phyloP scores from a whole-genome alignment of 2,113 vertebrate species.

The Ochotona curzoniae region DNA sequence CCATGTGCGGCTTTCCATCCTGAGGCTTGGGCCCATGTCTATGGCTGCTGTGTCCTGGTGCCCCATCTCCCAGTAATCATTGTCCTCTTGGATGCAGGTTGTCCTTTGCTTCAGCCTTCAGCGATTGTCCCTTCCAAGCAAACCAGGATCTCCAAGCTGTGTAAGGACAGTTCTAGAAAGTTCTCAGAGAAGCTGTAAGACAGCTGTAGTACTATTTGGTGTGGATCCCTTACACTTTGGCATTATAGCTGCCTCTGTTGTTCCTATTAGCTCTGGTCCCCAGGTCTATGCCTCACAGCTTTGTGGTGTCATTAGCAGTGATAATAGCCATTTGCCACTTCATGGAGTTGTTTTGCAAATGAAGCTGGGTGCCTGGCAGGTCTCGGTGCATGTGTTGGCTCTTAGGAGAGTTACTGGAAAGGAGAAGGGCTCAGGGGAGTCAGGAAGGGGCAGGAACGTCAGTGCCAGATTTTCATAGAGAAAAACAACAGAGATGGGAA shows the following conservation, averaged over 20 bases:
- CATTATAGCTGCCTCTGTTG: neutral
- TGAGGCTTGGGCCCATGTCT: neutral
- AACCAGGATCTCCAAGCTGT: neutral
- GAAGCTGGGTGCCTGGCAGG: neutral
- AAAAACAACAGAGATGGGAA: neutral
- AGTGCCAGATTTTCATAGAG: neutral
- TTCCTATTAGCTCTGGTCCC: neutral
- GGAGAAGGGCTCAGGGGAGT: neutral
- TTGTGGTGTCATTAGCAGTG: fast-evolving
- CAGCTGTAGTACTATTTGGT: neutral
- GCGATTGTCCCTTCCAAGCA: neutral
- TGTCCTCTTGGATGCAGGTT: neutral
- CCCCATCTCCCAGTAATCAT: neutral
- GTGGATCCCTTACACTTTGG: neutral
- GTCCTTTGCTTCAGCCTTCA: neutral
- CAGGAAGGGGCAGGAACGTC: neutral
- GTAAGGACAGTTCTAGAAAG: neutral
- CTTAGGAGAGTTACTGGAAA: neutral
- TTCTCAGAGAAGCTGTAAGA: neutral
- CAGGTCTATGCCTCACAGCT: neutral
- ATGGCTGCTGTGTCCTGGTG: neutral
- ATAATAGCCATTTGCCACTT: neutral
- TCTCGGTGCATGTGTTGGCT: neutral
- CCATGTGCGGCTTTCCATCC: neutral
- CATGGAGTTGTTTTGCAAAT: neutral